A percentile compares a stretch with the other conserved stretches of the same genome.
These are phyloP conservation scores for Acrocera orbiculus DNA, from an alignment of 2,888 invertebrate species.

Conservation along the genomic window DNA sequence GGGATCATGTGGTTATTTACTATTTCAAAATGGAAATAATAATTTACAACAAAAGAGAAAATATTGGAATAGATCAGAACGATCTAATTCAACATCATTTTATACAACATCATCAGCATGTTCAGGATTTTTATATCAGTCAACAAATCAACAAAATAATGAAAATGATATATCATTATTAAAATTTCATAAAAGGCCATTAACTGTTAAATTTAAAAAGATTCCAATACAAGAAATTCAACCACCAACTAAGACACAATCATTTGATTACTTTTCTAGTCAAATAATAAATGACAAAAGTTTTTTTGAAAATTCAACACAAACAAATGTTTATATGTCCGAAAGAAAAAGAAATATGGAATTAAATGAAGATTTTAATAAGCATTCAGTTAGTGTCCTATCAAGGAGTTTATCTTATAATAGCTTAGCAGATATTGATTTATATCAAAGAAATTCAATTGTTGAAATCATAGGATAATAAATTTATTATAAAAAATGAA, in stretches of 20 bases:
- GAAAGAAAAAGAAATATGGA: no score
- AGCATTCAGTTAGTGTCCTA: no score
- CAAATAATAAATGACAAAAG: no score
- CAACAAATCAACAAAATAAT: constrained; percentile 3
- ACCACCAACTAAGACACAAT: constrained; percentile 1
- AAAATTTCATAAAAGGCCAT: constrained; percentile 8
- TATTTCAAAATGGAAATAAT: constrained; percentile 1
- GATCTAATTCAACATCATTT: constrained; percentile 10
- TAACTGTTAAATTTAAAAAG: constrained; percentile 10
- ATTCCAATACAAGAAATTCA: neutral
- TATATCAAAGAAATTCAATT: no score
- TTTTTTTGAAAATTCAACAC: no score
- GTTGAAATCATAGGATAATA: no score
- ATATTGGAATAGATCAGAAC: constrained; percentile 8
- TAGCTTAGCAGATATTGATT: no score
- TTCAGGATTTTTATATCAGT: constrained; percentile 7
- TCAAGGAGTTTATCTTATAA: no score
- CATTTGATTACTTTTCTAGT: no score
- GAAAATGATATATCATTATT: constrained; percentile 10
- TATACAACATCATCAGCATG: constrained; percentile 10
- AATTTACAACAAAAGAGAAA: constrained; percentile 2
- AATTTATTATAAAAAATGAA: no score
- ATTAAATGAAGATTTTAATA: no score
- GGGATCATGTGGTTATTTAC: constrained; percentile 8
- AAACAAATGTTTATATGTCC: no score